These are phyloP conservation scores for Cryptoleucopteryx plumbea DNA, from an alignment of 2,113 vertebrate species.

Conservation along the genomic window DNA sequence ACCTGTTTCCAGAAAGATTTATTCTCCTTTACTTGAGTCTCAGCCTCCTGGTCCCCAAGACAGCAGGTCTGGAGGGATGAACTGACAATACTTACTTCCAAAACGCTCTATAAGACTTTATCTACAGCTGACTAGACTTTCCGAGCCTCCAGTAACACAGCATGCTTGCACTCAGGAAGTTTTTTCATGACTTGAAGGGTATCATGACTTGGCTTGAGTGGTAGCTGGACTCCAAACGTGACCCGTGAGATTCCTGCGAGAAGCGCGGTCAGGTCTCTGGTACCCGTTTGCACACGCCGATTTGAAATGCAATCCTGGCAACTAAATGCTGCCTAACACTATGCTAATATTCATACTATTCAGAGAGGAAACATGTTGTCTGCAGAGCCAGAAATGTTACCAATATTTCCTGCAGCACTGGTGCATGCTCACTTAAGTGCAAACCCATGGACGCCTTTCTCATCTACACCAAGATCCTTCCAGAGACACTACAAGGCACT, in stretches of 20 bases:
- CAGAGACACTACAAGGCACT: not conserved
- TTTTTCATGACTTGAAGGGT: not conserved
- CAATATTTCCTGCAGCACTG: not conserved
- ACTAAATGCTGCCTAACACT: not conserved
- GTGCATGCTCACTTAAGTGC: not conserved
- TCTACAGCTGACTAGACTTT: not conserved
- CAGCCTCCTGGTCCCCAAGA: not conserved
- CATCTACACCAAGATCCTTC: not conserved
- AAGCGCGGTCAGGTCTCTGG: fast-evolving
- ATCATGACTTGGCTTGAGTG: not conserved
- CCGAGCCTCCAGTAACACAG: not conserved
- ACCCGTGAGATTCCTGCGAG: not conserved
- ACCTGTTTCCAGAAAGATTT: not conserved
- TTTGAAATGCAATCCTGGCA: not conserved
- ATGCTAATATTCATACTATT: not conserved
- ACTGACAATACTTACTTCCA: not conserved
- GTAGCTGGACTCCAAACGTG: not conserved
- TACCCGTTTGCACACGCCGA: not conserved
- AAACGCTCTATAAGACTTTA: not conserved
- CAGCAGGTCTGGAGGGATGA: not conserved
- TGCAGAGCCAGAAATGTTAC: not conserved
- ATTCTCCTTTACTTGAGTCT: not conserved
- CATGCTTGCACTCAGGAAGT: not conserved
- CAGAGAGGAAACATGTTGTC: not conserved
- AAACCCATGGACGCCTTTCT: not conserved